Evolutionary conservation across 2,888 invertebrate genomes (phyloP).

Genomic region (Lacanobia oleracea): DNA sequence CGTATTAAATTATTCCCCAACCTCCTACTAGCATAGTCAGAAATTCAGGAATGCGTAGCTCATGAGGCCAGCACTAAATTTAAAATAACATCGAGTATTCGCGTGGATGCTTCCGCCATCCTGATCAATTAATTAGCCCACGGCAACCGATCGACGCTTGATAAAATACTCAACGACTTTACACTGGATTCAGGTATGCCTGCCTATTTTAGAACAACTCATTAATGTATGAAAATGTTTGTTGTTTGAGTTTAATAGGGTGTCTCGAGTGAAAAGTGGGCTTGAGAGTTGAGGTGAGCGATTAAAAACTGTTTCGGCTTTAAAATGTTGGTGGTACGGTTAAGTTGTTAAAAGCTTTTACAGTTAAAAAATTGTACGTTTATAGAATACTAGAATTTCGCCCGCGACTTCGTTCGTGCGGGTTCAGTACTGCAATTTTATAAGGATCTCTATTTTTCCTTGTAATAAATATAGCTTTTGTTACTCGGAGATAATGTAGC

Average conservation of each 20-base stretch:
- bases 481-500: too few species aligned
- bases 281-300: slow-evolving; percentile 14
- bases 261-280: slow-evolving; percentile 27
- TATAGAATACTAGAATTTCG: neutral
- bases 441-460: too few species aligned
- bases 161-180: slow-evolving; percentile 61
- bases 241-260: slow-evolving; percentile 24
- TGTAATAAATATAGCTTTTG: too few species aligned
- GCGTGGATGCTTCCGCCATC: slow-evolving; percentile 44
- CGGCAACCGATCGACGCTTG: slow-evolving; percentile 53
- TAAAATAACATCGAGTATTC: slow-evolving; percentile 50
- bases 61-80: slow-evolving; percentile 29
- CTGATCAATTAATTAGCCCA: slow-evolving; percentile 60
- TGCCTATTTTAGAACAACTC: slow-evolving; percentile 40
- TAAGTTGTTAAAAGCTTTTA: neutral
- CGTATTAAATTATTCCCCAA: slow-evolving; percentile 12
- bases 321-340: slow-evolving; percentile 15
- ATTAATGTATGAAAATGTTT: slow-evolving; percentile 41
- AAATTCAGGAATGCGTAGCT: slow-evolving; percentile 1
- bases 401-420: too few species aligned
- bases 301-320: slow-evolving; percentile 5
- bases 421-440: too few species aligned
- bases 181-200: slow-evolving; percentile 27
- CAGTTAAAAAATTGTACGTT: neutral
- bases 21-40: slow-evolving; percentile 2